Evolutionary conservation across 1,140 invertebrate genomes (phyloP).

Genomic region (Vanessa atalanta): DNA sequence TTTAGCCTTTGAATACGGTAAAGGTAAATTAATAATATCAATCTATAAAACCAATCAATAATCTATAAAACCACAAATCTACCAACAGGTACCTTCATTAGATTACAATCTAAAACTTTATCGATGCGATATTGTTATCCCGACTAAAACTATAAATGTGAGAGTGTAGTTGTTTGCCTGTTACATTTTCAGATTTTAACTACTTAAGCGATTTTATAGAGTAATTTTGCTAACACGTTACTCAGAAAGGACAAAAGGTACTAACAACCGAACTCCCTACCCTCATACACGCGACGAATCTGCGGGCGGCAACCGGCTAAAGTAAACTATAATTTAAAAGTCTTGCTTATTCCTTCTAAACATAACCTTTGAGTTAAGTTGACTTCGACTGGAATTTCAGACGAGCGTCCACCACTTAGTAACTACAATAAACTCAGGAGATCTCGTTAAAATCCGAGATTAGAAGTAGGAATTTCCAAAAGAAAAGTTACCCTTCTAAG

Average conservation of each 20-base stretch:
- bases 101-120: not conserved
- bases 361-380: conserved; percentile 4
- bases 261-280: too few species aligned
- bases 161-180: too few species aligned
- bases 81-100: not conserved
- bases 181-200: too few species aligned
- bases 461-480: not conserved
- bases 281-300: too few species aligned
- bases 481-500: not conserved
- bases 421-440: not conserved
- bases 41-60: not conserved
- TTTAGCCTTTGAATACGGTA: not conserved
- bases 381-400: not conserved
- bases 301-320: too few species aligned
- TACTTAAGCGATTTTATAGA: too few species aligned
- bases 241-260: too few species aligned
- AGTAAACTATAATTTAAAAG: not conserved
- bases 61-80: not conserved
- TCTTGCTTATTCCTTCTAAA: not conserved
- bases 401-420: not conserved
- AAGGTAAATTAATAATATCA: conserved; percentile 9
- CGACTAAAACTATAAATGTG: too few species aligned
- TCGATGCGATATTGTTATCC: too few species aligned
- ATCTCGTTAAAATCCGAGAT: conserved; percentile 1
- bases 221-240: too few species aligned